A percentile compares a stretch with the other conserved stretches of the same genome.
Conservation (phyloP, 2,797 vertebrate genomes). For the Malurus leucopterus region DNA sequence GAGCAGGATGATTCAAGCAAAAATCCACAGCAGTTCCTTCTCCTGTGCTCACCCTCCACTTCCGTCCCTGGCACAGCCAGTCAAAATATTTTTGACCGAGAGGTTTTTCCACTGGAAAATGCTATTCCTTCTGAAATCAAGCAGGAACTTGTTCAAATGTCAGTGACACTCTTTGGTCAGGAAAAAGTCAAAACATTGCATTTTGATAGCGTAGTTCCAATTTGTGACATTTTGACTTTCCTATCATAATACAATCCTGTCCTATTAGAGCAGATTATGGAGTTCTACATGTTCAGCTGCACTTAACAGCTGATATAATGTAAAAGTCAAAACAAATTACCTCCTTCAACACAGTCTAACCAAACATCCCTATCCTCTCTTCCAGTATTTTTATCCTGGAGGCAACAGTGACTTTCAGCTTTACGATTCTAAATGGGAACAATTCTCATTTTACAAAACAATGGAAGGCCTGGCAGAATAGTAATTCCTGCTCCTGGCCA, state of each 20-base stretch:
- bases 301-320: not conserved
- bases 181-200: slow-evolving; percentile 23
- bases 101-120: slow-evolving; percentile 9
- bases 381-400: not conserved
- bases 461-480: not conserved
- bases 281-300: not conserved
- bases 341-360: not conserved
- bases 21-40: not conserved
- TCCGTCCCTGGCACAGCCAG: not conserved
- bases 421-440: not conserved
- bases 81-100: slow-evolving; percentile 14
- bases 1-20: not conserved
- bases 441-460: not conserved
- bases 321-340: slow-evolving; percentile 47
- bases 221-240: slow-evolving; percentile 43
- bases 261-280: not conserved
- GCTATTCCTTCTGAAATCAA: slow-evolving; percentile 10
- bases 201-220: not conserved
- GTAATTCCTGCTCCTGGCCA: not conserved
- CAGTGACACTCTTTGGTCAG: not conserved
- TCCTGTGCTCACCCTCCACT: not conserved
- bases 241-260: slow-evolving; percentile 13
- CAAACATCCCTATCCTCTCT: not conserved
- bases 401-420: not conserved
- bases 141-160: not conserved